Evolutionary conservation across 2,797 vertebrate genomes (phyloP), one percentile per base, ranked within the genome.

Genomic region (Karalla daura): DNA sequence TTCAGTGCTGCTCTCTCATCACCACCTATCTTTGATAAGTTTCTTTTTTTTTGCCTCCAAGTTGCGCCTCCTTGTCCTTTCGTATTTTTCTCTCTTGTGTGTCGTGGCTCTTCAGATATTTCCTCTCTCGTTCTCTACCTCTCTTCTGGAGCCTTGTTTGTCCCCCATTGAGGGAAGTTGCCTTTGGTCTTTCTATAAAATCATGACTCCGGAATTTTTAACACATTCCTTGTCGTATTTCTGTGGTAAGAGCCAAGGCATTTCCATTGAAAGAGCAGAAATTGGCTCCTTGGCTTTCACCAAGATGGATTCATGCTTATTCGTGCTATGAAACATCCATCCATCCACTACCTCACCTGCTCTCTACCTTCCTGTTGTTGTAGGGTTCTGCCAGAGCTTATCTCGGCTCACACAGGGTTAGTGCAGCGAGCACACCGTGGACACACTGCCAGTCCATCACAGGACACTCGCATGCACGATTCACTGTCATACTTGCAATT

Each of bases 181-280:
- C 51, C 33, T 47, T 52, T 49, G 27, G 47, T 54, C 41, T 65
- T 65, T 76, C 61, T 58, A 28, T 75, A 70, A 70, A 80, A 70
- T 23, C 51, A 37, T 6, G 66, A 45, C 36, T 41, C 40, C 68
- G 11, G n/a, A 45, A 7, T 43, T 80, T 49, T 35, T 52, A 39
- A 50, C 60, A 52, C 37, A 47, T 64, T 51, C 49, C 58, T 73
- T 35, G 44, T 15, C 36, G 32, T 7, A 39, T 41, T 68, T 66
- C 43, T 64, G 36, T 59, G 35, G 12, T 59, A 39, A 64, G 40
- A n/a, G 70, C 36, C 23, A n/a, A 37, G 24, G 20, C 12, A 30
- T 63, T 39, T 50, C n/a, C 30, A 27, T 17, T 11, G 3, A 28
- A 20, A 62, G 32, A 35, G 18, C 7, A 46, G 27, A 20, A 24